These are phyloP conservation scores for Andrena dorsata DNA, from an alignment of 2,888 invertebrate genomes.

Conservation along the genomic window DNA sequence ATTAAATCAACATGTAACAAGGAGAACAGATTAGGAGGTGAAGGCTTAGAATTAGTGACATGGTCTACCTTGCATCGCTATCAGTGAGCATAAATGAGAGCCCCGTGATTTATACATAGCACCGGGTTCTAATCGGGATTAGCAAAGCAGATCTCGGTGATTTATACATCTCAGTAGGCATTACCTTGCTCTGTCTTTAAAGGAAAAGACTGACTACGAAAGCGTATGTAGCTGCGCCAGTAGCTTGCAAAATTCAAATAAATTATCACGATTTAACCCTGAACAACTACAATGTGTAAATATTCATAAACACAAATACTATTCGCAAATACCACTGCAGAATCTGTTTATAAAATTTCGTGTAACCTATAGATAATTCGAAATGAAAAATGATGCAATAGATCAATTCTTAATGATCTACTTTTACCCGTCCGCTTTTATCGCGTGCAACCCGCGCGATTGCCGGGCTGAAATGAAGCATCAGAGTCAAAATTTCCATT, in stretches of 20 bases:
- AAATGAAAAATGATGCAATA: neutral
- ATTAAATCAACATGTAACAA: constrained; percentile 39
- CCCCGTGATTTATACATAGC: constrained; percentile 61
- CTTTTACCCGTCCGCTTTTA: neutral
- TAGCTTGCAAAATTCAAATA: neutral
- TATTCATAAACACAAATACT: neutral
- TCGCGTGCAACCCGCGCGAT: neutral
- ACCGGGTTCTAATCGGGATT: constrained; percentile 62
- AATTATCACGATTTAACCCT: neutral
- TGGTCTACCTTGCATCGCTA: constrained; percentile 56
- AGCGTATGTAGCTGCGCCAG: neutral
- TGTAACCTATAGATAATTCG: no score
- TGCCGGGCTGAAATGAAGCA: constrained; percentile 8
- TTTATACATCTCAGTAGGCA: constrained; percentile 45
- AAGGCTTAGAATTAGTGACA: constrained; percentile 53
- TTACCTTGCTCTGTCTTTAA: neutral
- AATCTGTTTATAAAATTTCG: neutral
- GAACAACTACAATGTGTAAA: neutral
- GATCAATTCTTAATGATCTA: neutral
- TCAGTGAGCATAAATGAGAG: constrained; percentile 60
- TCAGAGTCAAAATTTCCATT: constrained; percentile 5
- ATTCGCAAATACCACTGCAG: neutral
- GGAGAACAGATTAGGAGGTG: constrained; percentile 46
- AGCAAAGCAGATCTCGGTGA: constrained; percentile 52
- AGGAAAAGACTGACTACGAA: constrained; percentile 9